phyloP scores from a whole-genome alignment of 2,888 invertebrate genomes.

The Calliphora vomitoria region DNA sequence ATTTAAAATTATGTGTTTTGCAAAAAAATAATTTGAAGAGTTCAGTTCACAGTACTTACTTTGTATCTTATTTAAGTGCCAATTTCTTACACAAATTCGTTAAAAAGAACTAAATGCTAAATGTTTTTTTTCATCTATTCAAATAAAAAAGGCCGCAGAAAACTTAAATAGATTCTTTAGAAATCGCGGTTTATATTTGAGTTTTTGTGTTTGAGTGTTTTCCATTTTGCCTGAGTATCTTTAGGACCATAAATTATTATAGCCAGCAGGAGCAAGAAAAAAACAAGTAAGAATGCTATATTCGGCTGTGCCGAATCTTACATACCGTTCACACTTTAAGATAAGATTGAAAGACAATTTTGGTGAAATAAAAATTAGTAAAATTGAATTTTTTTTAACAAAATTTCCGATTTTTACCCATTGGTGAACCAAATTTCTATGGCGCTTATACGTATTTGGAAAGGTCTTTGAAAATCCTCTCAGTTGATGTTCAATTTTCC shows the following conservation, averaged over 20 bases:
- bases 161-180: neutral
- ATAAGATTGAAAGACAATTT: no score
- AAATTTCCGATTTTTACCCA: no score
- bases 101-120: no score
- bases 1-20: no score
- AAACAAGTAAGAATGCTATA: neutral
- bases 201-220: neutral
- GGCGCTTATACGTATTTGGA: no score
- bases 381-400: no score
- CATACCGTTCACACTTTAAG: neutral
- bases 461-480: no score
- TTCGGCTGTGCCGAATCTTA: no score
- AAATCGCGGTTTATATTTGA: neutral
- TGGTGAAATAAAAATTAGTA: no score
- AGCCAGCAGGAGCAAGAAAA: neutral
- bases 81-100: neutral
- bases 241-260: constrained; percentile 22
- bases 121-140: neutral
- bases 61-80: neutral
- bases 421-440: no score
- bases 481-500: no score
- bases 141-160: neutral
- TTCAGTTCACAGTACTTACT: neutral
- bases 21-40: no score
- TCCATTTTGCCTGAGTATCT: neutral